Conservation (phyloP, 1,140 invertebrate species). For the Phthorimaea operculella region DNA sequence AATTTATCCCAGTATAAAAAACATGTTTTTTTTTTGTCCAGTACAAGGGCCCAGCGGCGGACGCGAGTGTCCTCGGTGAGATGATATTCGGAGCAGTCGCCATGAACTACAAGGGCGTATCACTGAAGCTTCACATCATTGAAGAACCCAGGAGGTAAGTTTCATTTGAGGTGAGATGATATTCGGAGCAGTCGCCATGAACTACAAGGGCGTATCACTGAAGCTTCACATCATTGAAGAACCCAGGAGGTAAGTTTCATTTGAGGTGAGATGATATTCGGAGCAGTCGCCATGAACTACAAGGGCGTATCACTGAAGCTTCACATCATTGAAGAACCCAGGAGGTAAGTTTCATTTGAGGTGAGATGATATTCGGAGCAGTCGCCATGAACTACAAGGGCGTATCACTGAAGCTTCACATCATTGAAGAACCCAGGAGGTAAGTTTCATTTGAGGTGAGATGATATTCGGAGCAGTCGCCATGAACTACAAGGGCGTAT, state of each 20-base stretch:
- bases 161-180: slow-evolving; percentile 94
- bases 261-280: slow-evolving; percentile 94
- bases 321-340: slow-evolving; percentile 78
- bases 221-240: slow-evolving; percentile 83
- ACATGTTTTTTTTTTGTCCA: slow-evolving; percentile 28
- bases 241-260: slow-evolving; percentile 71
- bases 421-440: slow-evolving; percentile 75
- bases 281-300: slow-evolving; percentile 87
- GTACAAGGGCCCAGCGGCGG: slow-evolving; percentile 73
- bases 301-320: slow-evolving; percentile 86
- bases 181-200: slow-evolving; percentile 89
- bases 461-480: no score
- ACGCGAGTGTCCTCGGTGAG: slow-evolving; percentile 82
- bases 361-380: slow-evolving; percentile 92
- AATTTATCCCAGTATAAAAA: no score
- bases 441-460: no score
- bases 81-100: slow-evolving; percentile 91
- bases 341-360: no score
- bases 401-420: slow-evolving; percentile 84
- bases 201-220: slow-evolving; percentile 83
- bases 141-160: slow-evolving; percentile 72
- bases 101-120: slow-evolving; percentile 85
- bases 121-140: slow-evolving; percentile 84
- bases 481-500: no score
- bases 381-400: slow-evolving; percentile 88